Evolutionary conservation across 2,888 invertebrate species (phyloP).

Genomic region (Meteorus cinctellus): DNA sequence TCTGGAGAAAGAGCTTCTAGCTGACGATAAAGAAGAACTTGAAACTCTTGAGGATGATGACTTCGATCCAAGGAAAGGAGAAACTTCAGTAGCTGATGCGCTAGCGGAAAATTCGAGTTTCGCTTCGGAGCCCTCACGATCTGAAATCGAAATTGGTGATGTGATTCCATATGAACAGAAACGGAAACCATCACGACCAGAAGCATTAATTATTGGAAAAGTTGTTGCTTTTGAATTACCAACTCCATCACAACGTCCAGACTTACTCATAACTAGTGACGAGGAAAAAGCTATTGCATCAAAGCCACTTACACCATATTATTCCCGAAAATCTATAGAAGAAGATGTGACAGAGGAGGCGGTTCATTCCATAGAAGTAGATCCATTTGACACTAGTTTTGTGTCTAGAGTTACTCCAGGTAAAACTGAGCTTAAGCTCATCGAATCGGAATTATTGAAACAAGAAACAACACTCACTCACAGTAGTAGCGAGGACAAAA

Average conservation of each 20-base stretch:
- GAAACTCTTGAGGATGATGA: slow-evolving; percentile 83
- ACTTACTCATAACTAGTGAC: slow-evolving; percentile 76
- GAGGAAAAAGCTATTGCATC: slow-evolving; percentile 77
- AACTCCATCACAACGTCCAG: slow-evolving; percentile 73
- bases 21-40: slow-evolving; percentile 63
- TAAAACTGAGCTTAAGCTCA: slow-evolving; percentile 76
- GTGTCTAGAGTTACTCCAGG: slow-evolving; percentile 76
- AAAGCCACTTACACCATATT: slow-evolving; percentile 89
- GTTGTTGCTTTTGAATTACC: slow-evolving; percentile 78
- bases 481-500: slow-evolving; percentile 80
- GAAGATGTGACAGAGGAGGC: slow-evolving; percentile 77
- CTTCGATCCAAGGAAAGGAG: slow-evolving; percentile 83
- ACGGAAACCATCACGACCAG: slow-evolving; percentile 78
- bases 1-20: slow-evolving; percentile 84
- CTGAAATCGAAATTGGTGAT: slow-evolving; percentile 16
- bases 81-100: slow-evolving; percentile 38
- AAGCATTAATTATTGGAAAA: slow-evolving; percentile 73
- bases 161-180: slow-evolving; percentile 11
- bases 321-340: slow-evolving; percentile 77
- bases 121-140: slow-evolving; percentile 50
- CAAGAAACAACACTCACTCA: slow-evolving; percentile 64
- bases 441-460: slow-evolving; percentile 75
- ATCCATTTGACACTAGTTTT: slow-evolving; percentile 82
- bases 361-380: slow-evolving; percentile 73
- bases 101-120: slow-evolving; percentile 47